A percentile compares a stretch with the other conserved stretches of the same genome.
phyloP scores from a whole-genome alignment of 2,888 invertebrate species.

The Buathra laborator region DNA sequence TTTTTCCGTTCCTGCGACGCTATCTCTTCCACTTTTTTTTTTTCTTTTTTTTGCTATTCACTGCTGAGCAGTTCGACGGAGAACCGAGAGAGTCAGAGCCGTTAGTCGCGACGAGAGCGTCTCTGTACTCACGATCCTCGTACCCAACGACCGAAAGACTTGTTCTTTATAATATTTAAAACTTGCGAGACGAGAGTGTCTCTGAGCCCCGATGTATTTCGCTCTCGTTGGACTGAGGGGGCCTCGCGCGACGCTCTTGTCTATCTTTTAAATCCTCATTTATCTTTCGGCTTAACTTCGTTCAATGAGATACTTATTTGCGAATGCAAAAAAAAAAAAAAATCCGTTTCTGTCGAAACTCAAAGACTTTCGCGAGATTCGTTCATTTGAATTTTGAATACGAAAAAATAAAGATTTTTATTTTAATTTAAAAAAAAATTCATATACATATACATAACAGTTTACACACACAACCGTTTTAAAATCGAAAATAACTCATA shows the following conservation, averaged over 20 bases:
- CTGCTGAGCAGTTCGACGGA: neutral
- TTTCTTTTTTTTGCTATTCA: constrained; percentile 34
- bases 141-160: neutral
- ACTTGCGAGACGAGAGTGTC: constrained; percentile 40
- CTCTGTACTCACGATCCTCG: neutral
- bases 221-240: constrained; percentile 15
- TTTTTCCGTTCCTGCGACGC: neutral
- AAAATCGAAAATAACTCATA: neutral
- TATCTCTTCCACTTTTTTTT: constrained; percentile 25
- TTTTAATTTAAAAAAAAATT: too few relatives aligned
- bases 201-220: neutral
- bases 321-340: neutral
- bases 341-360: neutral
- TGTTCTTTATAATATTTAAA: constrained; percentile 45
- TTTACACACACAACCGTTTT: neutral
- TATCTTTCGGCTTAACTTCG: constrained; percentile 32
- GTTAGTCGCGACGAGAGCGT: constrained; percentile 36
- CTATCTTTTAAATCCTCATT: constrained; percentile 43
- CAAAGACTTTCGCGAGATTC: neutral
- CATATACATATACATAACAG: neutral
- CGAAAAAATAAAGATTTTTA: neutral
- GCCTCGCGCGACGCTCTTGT: neutral
- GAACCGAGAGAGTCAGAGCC: constrained; percentile 15
- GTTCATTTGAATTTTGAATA: too few relatives aligned
- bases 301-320: neutral